These are phyloP conservation scores for Aleadryas rufinucha DNA, from an alignment of 2,113 vertebrate species.

Conservation along the genomic window DNA sequence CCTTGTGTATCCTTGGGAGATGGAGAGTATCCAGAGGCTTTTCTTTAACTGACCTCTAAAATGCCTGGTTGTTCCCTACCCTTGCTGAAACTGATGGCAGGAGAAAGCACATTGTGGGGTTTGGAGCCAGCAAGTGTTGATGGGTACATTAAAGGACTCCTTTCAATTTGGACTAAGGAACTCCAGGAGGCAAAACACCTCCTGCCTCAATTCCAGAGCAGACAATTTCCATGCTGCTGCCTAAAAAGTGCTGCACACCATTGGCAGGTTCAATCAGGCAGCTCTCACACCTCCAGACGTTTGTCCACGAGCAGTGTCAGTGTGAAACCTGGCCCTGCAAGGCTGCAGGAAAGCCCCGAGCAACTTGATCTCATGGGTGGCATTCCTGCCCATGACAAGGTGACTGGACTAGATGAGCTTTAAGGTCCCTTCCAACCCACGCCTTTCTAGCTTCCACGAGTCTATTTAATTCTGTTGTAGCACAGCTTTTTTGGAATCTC, in stretches of 20 bases:
- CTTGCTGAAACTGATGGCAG: background rate
- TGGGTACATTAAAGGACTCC: background rate
- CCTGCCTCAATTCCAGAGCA: background rate
- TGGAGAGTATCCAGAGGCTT: background rate
- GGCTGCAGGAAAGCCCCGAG: background rate
- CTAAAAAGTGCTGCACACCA: rapidly evolving
- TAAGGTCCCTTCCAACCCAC: background rate
- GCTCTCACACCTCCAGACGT: rapidly evolving
- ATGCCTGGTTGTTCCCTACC: background rate
- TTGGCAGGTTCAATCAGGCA: background rate
- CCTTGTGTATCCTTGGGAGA: background rate
- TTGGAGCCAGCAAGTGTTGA: background rate
- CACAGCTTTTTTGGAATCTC: background rate
- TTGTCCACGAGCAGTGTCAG: background rate
- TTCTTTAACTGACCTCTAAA: background rate
- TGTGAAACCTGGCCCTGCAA: background rate
- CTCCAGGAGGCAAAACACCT: background rate
- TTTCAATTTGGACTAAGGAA: background rate
- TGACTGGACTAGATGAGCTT: background rate
- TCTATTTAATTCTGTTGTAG: background rate
- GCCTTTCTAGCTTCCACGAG: background rate
- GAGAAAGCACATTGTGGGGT: background rate
- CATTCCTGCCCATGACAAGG: background rate
- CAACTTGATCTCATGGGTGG: too few species aligned
- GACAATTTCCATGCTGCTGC: background rate